Evolutionary conservation across 1,140 invertebrate species (phyloP), one percentile per base, ranked within the genome.

Genomic region (Zaprionus inermis): DNA sequence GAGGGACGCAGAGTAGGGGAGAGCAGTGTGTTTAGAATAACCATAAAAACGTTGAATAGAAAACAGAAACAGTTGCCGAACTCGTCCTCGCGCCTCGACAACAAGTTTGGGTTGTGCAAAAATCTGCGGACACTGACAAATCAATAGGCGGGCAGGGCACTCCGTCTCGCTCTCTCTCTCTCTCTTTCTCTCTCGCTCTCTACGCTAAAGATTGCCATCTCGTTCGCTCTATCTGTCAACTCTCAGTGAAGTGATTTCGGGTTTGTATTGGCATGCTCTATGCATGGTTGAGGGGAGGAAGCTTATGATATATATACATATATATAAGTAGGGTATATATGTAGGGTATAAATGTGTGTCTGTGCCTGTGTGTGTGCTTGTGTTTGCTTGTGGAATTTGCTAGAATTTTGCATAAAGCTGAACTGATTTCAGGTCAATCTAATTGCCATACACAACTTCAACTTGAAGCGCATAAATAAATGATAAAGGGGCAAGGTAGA

Each of bases 241-340:
- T 74, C 49, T 9, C 78, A 81, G 67, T 86, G 71, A 80, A 80
- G 70, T 72, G 79, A 38, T 81, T 59, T 69, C 16, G 58, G 18
- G 32, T 69, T 65, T 75, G 66, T 56, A 60, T 75, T 52, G 72
- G 56, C 61, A 75, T 78, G 75, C 60, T 65, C 66, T 78, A 78
- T 78, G 76, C 66, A 75, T 78, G 72, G 44, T 46, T 41, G 6
- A 24, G 7, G 51, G 24, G n/a, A 49, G 2, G 44, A 7, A 24
- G 22, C 22, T 24, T 24, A 24, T 24, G 4, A 28, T 4, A 28
- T 28, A 28, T 4, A 28, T 28, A 28, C 24, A 28, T 28, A 28
- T 28, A 28, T 28, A 4, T 28, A n/a, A n/a, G n/a, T n/a, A 28
- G 24, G 24, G 24, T 28, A 28, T 28, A 28, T 28, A 28, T 28